A percentile compares a stretch with the other conserved stretches of the same genome.
phyloP scores from a whole-genome alignment of 1,140 invertebrate genomes.

The Belonocnema kinseyi region DNA sequence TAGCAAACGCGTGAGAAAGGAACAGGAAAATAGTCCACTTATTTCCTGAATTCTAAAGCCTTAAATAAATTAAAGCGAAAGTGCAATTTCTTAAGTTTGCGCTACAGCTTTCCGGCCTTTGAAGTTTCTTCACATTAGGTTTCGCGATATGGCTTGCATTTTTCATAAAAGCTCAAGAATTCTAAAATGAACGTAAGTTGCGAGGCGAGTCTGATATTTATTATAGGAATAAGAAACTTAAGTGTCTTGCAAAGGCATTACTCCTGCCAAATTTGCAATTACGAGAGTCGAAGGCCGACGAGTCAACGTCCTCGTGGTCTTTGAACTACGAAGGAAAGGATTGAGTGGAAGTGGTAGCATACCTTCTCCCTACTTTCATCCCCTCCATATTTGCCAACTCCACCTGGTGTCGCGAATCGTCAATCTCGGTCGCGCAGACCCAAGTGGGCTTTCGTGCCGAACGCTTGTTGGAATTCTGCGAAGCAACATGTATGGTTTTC shows the following conservation, averaged over 20 bases:
- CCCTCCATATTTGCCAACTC: conserved; percentile 25
- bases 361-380: conserved; percentile 30
- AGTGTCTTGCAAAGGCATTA: conserved; percentile 37
- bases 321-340: conserved; percentile 47
- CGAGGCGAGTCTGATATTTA: conserved; percentile 13
- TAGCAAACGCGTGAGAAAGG: neutral
- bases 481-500: too few relatives aligned
- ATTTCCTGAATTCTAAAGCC: neutral
- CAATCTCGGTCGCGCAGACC: conserved; percentile 48
- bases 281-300: conserved; percentile 58
- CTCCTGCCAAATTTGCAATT: conserved; percentile 55
- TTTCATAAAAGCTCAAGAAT: too few relatives aligned
- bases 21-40: too few relatives aligned
- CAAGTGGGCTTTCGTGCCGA: conserved; percentile 41
- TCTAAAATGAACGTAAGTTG: conserved; percentile 29
- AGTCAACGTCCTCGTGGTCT: conserved; percentile 70
- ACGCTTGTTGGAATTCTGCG: neutral
- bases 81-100: neutral
- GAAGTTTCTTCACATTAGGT: too few relatives aligned
- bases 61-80: neutral
- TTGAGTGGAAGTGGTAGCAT: conserved; percentile 45
- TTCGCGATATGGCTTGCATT: too few relatives aligned
- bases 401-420: conserved; percentile 46
- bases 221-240: conserved; percentile 39
- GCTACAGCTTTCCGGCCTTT: too few relatives aligned